These are phyloP conservation scores for Knipowitschia caucasica DNA, from an alignment of 2,797 vertebrate genomes.

Conservation along the genomic window DNA sequence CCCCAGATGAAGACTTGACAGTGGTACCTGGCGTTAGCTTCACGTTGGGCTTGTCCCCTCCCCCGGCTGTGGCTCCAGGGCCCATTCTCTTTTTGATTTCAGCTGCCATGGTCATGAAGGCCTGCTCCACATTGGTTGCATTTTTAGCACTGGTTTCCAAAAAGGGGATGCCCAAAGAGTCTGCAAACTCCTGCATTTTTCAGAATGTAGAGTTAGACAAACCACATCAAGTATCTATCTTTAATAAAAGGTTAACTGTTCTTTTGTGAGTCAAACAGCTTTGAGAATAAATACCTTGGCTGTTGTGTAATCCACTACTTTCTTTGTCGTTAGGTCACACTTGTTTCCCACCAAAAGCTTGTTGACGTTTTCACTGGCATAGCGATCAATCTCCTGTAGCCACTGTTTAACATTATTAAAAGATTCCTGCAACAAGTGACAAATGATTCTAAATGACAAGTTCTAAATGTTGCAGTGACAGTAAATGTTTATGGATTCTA, in stretches of 20 bases:
- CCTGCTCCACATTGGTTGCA: slow-evolving; percentile 86
- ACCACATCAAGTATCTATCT: neutral
- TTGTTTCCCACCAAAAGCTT: slow-evolving; percentile 87
- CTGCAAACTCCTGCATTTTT: slow-evolving; percentile 64
- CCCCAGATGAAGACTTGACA: slow-evolving; percentile 93
- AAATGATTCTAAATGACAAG: neutral
- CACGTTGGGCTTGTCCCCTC: slow-evolving; percentile 83
- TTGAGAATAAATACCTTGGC: slow-evolving; percentile 74
- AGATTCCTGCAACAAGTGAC: slow-evolving; percentile 70
- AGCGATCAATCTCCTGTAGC: slow-evolving; percentile 87
- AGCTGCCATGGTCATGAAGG: slow-evolving; percentile 88
- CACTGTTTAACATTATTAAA: slow-evolving; percentile 88
- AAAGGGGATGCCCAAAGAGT: slow-evolving; percentile 84
- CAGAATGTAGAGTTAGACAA: neutral
- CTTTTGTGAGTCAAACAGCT: neutral
- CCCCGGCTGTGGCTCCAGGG: slow-evolving; percentile 78
- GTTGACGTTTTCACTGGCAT: slow-evolving; percentile 86
- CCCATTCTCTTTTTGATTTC: slow-evolving; percentile 89
- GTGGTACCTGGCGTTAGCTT: slow-evolving; percentile 94
- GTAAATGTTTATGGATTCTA: too few species aligned
- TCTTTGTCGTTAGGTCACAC: slow-evolving; percentile 86
- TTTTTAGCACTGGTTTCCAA: slow-evolving; percentile 87
- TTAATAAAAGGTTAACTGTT: neutral
- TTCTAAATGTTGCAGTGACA: neutral
- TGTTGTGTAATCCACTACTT: slow-evolving; percentile 86